Evolutionary conservation across 35 echinoderm and acorn worm species (phyloP).

Genomic region (Lytechinus pictus): DNA sequence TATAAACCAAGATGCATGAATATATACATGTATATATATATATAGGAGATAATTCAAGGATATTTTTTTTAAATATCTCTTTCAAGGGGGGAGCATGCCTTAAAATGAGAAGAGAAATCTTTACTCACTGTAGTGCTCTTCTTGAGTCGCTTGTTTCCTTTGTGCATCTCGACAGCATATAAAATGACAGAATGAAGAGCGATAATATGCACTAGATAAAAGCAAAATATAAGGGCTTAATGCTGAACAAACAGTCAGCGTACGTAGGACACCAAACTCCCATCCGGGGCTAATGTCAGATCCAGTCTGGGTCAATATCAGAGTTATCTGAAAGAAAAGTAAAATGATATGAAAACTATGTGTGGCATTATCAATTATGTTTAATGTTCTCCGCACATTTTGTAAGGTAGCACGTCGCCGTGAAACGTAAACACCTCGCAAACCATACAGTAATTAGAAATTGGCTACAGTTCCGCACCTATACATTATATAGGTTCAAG

Average conservation of each 20-base stretch:
- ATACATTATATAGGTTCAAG: too few relatives aligned
- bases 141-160: slow-evolving; percentile 20
- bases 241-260: slow-evolving; percentile 61
- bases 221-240: slow-evolving; percentile 57
- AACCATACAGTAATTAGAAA: too few relatives aligned
- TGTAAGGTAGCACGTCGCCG: too few relatives aligned
- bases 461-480: too few relatives aligned
- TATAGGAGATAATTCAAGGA: too few relatives aligned
- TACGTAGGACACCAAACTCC: slow-evolving; percentile 62
- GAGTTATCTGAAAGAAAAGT: slow-evolving; percentile 28
- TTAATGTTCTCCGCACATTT: too few relatives aligned
- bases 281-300: slow-evolving; percentile 16
- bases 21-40: too few relatives aligned
- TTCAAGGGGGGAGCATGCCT: neutral
- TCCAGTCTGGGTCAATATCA: slow-evolving; percentile 61
- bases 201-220: slow-evolving; percentile 30
- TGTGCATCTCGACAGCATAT: neutral
- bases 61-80: neutral
- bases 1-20: too few relatives aligned
- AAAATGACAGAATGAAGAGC: neutral
- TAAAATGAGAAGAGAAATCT: neutral
- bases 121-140: slow-evolving; percentile 7
- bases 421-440: too few relatives aligned
- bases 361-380: too few relatives aligned
- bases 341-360: neutral